phyloP scores from a whole-genome alignment of 1,140 invertebrate species.

The Uloborus diversus region DNA sequence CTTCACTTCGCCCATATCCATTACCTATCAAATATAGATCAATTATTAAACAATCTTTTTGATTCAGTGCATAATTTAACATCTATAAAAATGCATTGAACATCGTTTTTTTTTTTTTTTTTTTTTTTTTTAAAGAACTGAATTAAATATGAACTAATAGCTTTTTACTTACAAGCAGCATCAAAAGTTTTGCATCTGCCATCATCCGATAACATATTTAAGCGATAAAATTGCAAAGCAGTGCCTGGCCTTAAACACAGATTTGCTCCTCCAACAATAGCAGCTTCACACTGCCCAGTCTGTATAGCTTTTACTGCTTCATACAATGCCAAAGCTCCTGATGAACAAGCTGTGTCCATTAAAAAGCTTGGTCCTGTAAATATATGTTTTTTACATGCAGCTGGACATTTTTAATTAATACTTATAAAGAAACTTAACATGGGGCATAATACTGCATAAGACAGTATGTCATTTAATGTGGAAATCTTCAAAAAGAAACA shows the following conservation, averaged over 20 bases:
- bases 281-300: conserved; percentile 87
- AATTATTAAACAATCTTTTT: neutral
- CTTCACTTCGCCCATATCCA: conserved; percentile 84
- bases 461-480: too few species aligned
- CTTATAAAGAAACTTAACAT: too few species aligned
- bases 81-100: too few species aligned
- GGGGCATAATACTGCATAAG: too few species aligned
- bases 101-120: too few species aligned
- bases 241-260: conserved; percentile 85
- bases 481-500: neutral
- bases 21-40: conserved; percentile 68
- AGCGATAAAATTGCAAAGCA: conserved; percentile 90
- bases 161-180: conserved; percentile 73
- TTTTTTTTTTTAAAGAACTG: too few species aligned
- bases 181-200: conserved; percentile 96
- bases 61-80: neutral
- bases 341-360: conserved; percentile 95
- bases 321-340: conserved; percentile 86
- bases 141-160: too few species aligned
- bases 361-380: conserved; percentile 85
- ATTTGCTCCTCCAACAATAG: conserved; percentile 88
- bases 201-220: conserved; percentile 89
- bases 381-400: neutral
- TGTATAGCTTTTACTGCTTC: conserved; percentile 86
- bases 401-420: neutral